These are phyloP conservation scores for Microplitis demolitor DNA, from an alignment of 1,140 invertebrate species.

Conservation along the genomic window DNA sequence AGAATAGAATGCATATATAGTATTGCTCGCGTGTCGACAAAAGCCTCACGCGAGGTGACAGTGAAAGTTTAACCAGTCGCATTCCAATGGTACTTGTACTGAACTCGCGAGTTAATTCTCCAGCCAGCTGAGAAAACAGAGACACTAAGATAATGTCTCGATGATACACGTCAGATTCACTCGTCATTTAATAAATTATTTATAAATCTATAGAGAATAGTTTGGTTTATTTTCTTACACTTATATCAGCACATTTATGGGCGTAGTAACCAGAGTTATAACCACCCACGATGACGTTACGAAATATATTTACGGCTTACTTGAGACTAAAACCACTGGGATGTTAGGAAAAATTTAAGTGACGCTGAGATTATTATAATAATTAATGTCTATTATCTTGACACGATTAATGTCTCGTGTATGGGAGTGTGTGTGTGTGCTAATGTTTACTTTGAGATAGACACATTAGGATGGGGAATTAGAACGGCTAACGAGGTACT, in stretches of 20 bases:
- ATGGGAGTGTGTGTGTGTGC: neutral
- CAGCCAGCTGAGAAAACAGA: constrained; percentile 30
- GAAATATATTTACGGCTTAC: neutral
- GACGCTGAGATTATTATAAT: neutral
- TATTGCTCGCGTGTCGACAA: constrained; percentile 39
- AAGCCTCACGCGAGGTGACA: constrained; percentile 46
- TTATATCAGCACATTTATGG: neutral
- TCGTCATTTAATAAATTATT: constrained; percentile 11
- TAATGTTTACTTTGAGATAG: neutral
- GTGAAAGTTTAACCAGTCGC: constrained; percentile 48
- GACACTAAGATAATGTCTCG: constrained; percentile 16
- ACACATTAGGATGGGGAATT: neutral
- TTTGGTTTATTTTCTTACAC: neutral
- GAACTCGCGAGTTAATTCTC: neutral
- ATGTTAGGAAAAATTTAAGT: neutral
- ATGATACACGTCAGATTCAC: constrained; percentile 1
- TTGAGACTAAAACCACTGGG: neutral
- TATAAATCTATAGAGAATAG: neutral
- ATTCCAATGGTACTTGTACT: constrained; percentile 40
- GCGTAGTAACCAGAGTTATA: neutral
- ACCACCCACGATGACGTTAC: neutral
- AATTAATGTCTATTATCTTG: constrained; percentile 7
- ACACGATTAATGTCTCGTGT: neutral
- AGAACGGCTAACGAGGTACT: constrained; percentile 25
- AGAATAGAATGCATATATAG: constrained; percentile 11